These are phyloP conservation scores for Pagetopsis macropterus DNA, from an alignment of 2,797 vertebrate genomes.

Conservation along the genomic window DNA sequence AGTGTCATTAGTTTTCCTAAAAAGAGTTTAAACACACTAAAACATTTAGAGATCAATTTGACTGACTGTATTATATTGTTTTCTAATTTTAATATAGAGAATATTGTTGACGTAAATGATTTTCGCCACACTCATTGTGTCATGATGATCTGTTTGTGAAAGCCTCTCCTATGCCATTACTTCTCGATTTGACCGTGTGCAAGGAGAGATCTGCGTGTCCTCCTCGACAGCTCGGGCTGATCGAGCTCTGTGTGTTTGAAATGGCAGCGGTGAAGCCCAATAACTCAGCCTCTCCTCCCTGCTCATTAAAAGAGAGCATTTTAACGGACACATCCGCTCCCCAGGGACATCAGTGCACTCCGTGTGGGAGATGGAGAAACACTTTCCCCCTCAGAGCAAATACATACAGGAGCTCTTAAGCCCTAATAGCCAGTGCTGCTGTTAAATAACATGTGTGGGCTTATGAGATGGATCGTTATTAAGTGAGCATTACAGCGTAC, in stretches of 20 bases:
- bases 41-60: too few relatives aligned
- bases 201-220: conserved; percentile 28
- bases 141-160: too few relatives aligned
- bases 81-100: too few relatives aligned
- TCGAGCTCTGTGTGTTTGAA: conserved; percentile 43
- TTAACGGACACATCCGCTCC: conserved; percentile 46
- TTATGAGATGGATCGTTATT: conserved; percentile 53
- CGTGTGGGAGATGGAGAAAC: conserved; percentile 25
- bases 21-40: too few relatives aligned
- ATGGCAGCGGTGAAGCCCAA: conserved; percentile 31
- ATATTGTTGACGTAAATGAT: too few relatives aligned
- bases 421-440: conserved; percentile 36
- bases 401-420: conserved; percentile 32
- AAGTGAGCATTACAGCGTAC: conserved; percentile 58
- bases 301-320: conserved; percentile 43
- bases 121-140: too few relatives aligned
- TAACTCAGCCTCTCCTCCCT: conserved; percentile 32
- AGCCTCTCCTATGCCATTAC: conserved; percentile 10
- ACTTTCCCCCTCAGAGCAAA: conserved; percentile 28
- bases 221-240: conserved; percentile 29
- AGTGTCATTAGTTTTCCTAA: too few relatives aligned
- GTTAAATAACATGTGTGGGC: conserved; percentile 48
- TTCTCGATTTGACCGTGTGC: conserved; percentile 26
- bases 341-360: conserved; percentile 17
- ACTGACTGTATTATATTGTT: too few relatives aligned